These are phyloP conservation scores for Aviceda subcristata DNA, from an alignment of 2,113 vertebrate species.

Conservation along the genomic window DNA sequence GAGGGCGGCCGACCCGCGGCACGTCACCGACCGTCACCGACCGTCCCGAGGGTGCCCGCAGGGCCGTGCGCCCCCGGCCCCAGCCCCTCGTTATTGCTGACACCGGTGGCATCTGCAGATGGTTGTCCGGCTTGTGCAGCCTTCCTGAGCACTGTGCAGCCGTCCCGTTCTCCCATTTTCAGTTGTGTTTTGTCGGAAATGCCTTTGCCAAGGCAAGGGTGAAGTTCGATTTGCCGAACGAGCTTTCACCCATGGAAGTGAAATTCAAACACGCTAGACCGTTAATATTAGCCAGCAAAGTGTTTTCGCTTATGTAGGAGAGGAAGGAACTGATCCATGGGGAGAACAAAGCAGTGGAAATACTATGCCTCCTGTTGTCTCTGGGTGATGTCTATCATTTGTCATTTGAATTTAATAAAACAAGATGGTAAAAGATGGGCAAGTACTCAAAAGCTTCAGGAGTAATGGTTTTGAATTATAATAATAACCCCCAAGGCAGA, in stretches of 20 bases:
- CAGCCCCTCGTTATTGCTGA: not conserved
- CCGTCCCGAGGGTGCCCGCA: too few relatives aligned
- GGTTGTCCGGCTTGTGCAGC: not conserved
- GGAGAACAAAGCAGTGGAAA: not conserved
- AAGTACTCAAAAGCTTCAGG: not conserved
- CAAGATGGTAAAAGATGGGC: not conserved
- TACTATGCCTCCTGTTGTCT: not conserved
- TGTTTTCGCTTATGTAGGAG: not conserved
- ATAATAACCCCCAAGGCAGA: slow-evolving; percentile 56
- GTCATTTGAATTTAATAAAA: slow-evolving; percentile 25
- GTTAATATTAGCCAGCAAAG: not conserved
- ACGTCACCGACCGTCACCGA: rapidly evolving
- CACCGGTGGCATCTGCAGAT: not conserved
- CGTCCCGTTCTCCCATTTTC: not conserved
- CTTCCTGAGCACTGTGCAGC: not conserved
- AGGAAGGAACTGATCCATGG: not conserved
- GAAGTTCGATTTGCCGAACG: not conserved
- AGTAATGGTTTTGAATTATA: slow-evolving; percentile 11
- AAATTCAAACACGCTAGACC: not conserved
- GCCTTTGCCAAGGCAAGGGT: not conserved
- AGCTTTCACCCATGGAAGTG: not conserved
- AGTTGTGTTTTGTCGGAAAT: not conserved
- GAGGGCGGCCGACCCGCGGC: not conserved
- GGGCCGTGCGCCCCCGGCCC: not conserved
- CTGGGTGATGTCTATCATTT: not conserved